Evolutionary conservation across 1,140 invertebrate species (phyloP), one percentile per base, ranked within the genome.

Genomic region (Hylaeus anthracinus): DNA sequence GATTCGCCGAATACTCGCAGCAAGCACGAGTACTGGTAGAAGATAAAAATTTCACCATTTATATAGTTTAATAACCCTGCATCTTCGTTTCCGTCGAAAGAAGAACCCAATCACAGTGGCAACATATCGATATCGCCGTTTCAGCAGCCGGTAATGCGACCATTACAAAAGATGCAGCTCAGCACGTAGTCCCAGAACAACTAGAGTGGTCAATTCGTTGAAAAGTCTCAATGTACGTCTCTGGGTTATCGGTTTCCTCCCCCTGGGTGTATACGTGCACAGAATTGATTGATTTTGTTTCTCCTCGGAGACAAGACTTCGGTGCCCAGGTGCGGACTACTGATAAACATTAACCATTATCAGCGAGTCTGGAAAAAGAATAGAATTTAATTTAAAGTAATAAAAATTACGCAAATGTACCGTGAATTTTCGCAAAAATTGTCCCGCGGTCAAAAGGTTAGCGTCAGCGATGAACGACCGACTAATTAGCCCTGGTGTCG

Each of bases 211-310:
- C 84, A 72, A 86, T 85, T 86, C 64, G 64, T 43, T 77, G 56
- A 78, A 78, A 74, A 83, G 43, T 84, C 65, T 43, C 55, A 56
- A 67, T 61, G 48, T 51, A 69, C 58, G 69, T 82, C 71, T 66
- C 61, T 45, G 70, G n/a, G 69, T 79, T 83, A 86, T 80, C 72
- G 69, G 66, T 71, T 83, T 79, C 9, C n/a, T 8, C 4, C 60
- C 75, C 9, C 55, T 1, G 6, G 41, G 76, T 81, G 63, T 15
- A 26, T 51, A 81, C 77, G 73, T 84, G 77, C 60, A 3, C 43
- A 12, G 58, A 81, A 81, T 87, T 79, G 81, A 87, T 84, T 84
- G 85, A 86, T 86, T 80, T 66, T 64, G 51, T n/a, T 61, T 41
- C 72, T 58, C 41, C 58, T 48, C 61, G 26, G 9, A 61, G 45